Evolutionary conservation across 2,888 invertebrate species (phyloP).

Genomic region (Aphrophora alni): DNA sequence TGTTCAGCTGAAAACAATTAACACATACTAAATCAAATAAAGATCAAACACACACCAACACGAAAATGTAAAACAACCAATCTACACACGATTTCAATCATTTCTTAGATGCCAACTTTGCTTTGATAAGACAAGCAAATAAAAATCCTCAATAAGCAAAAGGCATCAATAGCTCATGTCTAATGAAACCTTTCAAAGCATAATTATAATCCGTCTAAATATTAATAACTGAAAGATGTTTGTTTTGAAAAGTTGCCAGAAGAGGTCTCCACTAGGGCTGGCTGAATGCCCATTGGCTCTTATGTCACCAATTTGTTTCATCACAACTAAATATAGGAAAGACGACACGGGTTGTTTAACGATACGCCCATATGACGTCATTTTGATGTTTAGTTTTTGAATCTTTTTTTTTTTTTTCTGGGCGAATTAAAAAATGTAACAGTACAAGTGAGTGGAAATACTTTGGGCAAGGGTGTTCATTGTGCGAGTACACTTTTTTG

Average conservation of each 20-base stretch:
- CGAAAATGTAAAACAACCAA: too few species aligned
- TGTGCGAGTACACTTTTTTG: too few species aligned
- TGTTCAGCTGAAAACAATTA: too few species aligned
- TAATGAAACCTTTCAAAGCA: not conserved
- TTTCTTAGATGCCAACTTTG: too few species aligned
- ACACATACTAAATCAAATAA: too few species aligned
- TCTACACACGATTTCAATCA: too few species aligned
- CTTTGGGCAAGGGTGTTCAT: not conserved
- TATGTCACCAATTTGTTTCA: conserved; percentile 6
- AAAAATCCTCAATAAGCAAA: too few species aligned
- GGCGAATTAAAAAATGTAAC: not conserved
- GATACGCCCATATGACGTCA: conserved; percentile 6
- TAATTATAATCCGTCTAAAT: not conserved
- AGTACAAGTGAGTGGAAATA: not conserved
- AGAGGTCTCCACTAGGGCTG: not conserved
- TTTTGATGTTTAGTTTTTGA: not conserved
- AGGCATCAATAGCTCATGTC: not conserved
- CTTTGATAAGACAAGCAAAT: too few species aligned
- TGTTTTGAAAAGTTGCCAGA: not conserved
- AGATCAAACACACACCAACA: too few species aligned
- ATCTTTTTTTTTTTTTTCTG: not conserved
- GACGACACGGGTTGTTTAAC: not conserved
- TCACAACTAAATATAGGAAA: conserved; percentile 9
- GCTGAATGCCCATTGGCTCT: not conserved
- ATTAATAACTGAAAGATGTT: not conserved